Base-by-base conservation (phyloP, 2,888 invertebrate species). In the Dione vanillae region DNA sequence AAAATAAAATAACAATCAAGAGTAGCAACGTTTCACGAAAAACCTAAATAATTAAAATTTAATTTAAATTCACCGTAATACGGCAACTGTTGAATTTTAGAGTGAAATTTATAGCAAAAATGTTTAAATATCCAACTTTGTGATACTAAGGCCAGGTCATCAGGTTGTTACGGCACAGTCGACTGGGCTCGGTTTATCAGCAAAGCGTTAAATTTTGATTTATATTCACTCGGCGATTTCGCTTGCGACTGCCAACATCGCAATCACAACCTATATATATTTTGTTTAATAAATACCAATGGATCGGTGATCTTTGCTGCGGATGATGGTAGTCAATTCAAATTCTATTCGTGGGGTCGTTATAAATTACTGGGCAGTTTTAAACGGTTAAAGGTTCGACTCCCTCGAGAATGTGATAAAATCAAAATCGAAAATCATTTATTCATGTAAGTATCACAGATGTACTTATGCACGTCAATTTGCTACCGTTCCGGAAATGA, bases 191-290 rank as follows among this genome's bases (percentile, higher is more conserved):
- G 76, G 78, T 81, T 85, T 84, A 85, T 83, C 83, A 79, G 79
- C 76, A 77, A 79, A 79, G 78, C 79, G 76, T 79, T 82, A 80
- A 83, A 84, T 76, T 81, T 78, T 83, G 84, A 85, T 85, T 86
- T 85, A 86, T 84, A 84, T 85, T 76, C 74, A 75, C 77, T 77
- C 68, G 66, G 76, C 75, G 71, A 73, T 74, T 61, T 47, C 67
- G 66, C 69, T 71, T 71, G 61, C 51, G 69, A 69, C 61, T 72
- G 74, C 72, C 71, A 74, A 74, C 69, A 69, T 59, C 58, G 69
- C 71, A 74, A 74, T 74, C 69, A n/a, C n/a, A n/a, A n/a, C n/a
- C n/a, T n/a, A n/a, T n/a, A n/a, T n/a, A n/a, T n/a, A n/a, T n/a
- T n/a, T n/a, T n/a, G n/a, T n/a, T n/a, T n/a, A n/a, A n/a, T n/a